Evolutionary conservation across 2,113 vertebrate species (phyloP).

Genomic region (Poecile atricapillus): DNA sequence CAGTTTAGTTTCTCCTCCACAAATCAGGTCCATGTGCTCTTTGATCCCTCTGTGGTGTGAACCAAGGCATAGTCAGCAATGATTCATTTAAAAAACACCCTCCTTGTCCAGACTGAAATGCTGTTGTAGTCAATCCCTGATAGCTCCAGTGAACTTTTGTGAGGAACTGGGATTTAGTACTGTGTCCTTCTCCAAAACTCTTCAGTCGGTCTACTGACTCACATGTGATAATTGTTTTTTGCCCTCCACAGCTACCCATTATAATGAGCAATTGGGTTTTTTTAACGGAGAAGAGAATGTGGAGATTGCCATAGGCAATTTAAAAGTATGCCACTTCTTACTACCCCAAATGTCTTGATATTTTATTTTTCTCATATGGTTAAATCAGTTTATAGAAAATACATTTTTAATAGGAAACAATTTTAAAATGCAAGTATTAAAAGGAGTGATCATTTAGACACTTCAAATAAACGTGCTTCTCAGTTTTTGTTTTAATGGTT

Average conservation of each 20-base stretch:
- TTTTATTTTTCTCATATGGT: neutral
- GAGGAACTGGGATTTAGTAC: neutral
- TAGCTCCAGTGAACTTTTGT: neutral
- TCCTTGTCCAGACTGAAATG: neutral
- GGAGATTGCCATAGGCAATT: neutral
- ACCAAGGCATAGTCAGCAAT: rapidly evolving
- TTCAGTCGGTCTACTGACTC: neutral
- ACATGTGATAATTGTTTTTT: rapidly evolving
- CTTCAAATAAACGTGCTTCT: neutral
- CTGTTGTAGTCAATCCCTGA: neutral
- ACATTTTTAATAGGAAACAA: neutral
- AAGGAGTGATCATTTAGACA: neutral
- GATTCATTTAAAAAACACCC: neutral
- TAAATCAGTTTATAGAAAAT: neutral
- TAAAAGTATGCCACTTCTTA: neutral
- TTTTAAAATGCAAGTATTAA: neutral
- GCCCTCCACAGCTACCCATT: neutral
- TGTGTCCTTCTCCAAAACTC: neutral
- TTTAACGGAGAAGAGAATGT: neutral
- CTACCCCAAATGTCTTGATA: neutral
- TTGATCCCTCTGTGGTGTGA: neutral
- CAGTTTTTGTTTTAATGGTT: neutral
- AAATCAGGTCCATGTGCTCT: neutral
- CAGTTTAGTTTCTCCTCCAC: neutral
- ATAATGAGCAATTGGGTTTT: neutral